Evolutionary conservation across 1,140 invertebrate genomes (phyloP).

Genomic region (Cotesia vestalis): DNA sequence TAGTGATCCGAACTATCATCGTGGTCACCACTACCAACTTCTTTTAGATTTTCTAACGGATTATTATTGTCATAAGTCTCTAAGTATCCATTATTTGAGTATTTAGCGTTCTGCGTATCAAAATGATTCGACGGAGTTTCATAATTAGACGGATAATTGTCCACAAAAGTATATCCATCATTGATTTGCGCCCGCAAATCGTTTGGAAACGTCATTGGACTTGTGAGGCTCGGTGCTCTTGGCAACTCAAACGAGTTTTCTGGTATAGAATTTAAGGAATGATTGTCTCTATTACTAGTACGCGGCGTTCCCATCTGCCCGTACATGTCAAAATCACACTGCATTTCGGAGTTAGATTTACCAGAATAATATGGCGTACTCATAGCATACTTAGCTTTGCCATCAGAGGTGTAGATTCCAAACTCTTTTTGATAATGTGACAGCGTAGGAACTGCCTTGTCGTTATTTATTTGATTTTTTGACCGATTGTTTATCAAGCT

Average conservation of each 20-base stretch:
- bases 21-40: slow-evolving; percentile 48
- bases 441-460: slow-evolving; percentile 41
- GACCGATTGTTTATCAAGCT: slow-evolving; percentile 42
- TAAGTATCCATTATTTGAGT: slow-evolving; percentile 55
- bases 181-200: slow-evolving; percentile 41
- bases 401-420: slow-evolving; percentile 36
- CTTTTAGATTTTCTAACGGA: slow-evolving; percentile 42
- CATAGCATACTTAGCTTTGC: slow-evolving; percentile 14
- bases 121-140: slow-evolving; percentile 61
- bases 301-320: slow-evolving; percentile 42
- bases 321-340: slow-evolving; percentile 46
- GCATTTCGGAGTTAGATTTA: slow-evolving; percentile 40
- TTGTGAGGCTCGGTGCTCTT: slow-evolving; percentile 40
- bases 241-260: slow-evolving; percentile 52
- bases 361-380: slow-evolving; percentile 38
- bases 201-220: slow-evolving; percentile 38
- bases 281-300: slow-evolving; percentile 42
- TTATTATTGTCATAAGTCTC: slow-evolving; percentile 51
- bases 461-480: slow-evolving; percentile 28
- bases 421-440: slow-evolving; percentile 48
- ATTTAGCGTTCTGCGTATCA: slow-evolving; percentile 45
- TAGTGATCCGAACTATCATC: slow-evolving; percentile 49
- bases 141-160: slow-evolving; percentile 49
- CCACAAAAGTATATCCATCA: slow-evolving; percentile 45
- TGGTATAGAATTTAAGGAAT: slow-evolving; percentile 30